Percentiles rank a stretch among this genome's conserved stretches.
These are phyloP conservation scores for Styela clava DNA, from an alignment of 23 tunicate species.

Conservation along the genomic window DNA sequence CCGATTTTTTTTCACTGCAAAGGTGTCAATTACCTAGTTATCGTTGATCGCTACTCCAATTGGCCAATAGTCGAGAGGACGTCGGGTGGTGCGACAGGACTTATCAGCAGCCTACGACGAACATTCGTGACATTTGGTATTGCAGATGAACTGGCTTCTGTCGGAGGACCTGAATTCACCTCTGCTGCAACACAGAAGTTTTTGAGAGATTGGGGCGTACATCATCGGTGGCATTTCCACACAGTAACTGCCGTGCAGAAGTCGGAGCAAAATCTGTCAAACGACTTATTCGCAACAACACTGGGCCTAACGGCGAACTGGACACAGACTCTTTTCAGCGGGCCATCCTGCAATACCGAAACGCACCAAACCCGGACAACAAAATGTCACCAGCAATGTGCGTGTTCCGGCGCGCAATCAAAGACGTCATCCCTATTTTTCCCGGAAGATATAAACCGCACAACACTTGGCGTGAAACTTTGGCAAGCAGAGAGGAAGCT, in stretches of 20 bases:
- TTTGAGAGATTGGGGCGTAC: constrained; percentile 13
- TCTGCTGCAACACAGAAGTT: constrained; percentile 10
- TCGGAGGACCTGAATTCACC: constrained; percentile 24
- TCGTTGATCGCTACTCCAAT: not conserved
- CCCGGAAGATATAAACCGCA: not conserved
- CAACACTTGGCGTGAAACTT: not conserved
- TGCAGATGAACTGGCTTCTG: constrained; percentile 17
- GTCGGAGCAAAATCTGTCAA: not conserved
- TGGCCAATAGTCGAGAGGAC: not conserved
- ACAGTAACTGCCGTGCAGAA: not conserved
- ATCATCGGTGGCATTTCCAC: not conserved
- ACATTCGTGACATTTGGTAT: constrained; percentile 21
- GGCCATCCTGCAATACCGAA: not conserved
- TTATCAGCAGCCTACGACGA: not conserved
- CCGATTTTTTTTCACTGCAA: not conserved
- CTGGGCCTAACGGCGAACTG: not conserved
- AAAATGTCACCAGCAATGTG: not conserved
- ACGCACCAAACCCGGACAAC: not conserved
- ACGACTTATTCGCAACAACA: not conserved
- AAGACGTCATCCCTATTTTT: not conserved
- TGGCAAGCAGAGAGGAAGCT: not conserved
- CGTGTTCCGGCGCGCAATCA: not conserved
- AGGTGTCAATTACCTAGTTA: not conserved
- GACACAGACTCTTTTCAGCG: not conserved
- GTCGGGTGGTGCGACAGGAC: not conserved